Percentiles rank a stretch among this genome's conserved stretches.
Evolutionary conservation across 2,797 vertebrate species (phyloP).

Genomic region (Yasuhikotakia modesta): DNA sequence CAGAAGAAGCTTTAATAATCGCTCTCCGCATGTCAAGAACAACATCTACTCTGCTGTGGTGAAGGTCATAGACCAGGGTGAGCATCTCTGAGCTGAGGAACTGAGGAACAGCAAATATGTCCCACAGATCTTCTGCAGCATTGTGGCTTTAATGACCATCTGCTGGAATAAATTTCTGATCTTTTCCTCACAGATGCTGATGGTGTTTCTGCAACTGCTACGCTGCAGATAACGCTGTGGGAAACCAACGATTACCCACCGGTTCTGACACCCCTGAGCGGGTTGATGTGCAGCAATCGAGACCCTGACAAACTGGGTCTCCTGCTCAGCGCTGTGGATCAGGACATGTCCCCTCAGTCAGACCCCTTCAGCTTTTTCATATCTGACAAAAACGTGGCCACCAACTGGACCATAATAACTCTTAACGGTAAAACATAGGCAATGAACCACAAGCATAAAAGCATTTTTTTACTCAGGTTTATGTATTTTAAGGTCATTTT

Average conservation of each 20-base stretch:
- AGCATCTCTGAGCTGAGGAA: slow-evolving; percentile 56
- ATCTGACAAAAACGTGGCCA: slow-evolving; percentile 63
- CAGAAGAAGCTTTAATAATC: slow-evolving; percentile 79
- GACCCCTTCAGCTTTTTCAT: slow-evolving; percentile 86
- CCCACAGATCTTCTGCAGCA: background rate
- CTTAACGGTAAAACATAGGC: slow-evolving; percentile 79
- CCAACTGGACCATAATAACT: slow-evolving; percentile 86
- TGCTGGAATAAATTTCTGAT: background rate
- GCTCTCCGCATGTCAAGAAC: slow-evolving; percentile 79
- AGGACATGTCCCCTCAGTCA: slow-evolving; percentile 85
- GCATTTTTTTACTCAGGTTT: too few species aligned
- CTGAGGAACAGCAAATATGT: background rate
- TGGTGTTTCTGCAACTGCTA: slow-evolving; percentile 79
- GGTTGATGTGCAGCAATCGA: slow-evolving; percentile 76
- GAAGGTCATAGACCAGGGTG: slow-evolving; percentile 84
- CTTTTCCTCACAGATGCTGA: slow-evolving; percentile 64
- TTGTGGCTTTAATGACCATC: background rate
- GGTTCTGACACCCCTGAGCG: slow-evolving; percentile 69
- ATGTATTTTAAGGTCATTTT: background rate
- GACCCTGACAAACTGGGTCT: slow-evolving; percentile 66
- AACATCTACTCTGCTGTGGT: slow-evolving; percentile 83
- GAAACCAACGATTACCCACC: slow-evolving; percentile 93
- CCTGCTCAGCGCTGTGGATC: slow-evolving; percentile 83
- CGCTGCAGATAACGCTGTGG: slow-evolving; percentile 82
- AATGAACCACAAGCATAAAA: background rate